Percentiles rank a stretch among this genome's conserved stretches.
These are phyloP conservation scores for Ptilorrhoa leucosticta DNA, from an alignment of 2,113 vertebrate genomes.

Conservation along the genomic window DNA sequence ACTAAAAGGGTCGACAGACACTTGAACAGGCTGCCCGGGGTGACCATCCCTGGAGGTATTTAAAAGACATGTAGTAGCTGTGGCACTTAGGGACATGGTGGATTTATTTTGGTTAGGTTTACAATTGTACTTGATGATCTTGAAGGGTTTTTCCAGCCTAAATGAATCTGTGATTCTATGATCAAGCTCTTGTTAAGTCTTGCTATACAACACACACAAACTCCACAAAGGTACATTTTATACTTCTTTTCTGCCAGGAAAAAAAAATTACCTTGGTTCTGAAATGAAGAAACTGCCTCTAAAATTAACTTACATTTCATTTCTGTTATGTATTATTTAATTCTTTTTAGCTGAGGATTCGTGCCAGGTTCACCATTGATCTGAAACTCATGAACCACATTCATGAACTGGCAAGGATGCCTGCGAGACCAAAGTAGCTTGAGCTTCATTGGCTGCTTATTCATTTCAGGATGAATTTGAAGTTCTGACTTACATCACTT, in stretches of 20 bases:
- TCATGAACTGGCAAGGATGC: background rate
- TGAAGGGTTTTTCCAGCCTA: background rate
- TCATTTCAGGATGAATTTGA: background rate
- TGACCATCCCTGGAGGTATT: background rate
- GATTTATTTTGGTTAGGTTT: background rate
- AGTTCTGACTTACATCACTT: background rate
- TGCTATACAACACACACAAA: background rate
- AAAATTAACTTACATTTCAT: background rate
- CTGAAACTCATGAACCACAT: background rate
- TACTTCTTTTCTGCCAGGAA: background rate
- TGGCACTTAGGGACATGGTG: background rate
- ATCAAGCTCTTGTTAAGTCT: background rate
- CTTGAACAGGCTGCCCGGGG: background rate
- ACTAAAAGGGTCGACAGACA: background rate
- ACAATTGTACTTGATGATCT: accelerated
- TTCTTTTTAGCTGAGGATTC: background rate
- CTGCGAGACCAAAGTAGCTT: background rate
- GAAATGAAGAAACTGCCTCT: background rate
- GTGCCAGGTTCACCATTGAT: background rate
- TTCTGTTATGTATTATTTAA: background rate
- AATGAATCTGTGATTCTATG: background rate
- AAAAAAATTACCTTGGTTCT: background rate
- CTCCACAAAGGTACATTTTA: background rate
- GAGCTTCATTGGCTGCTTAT: background rate
- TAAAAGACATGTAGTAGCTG: background rate